phyloP scores from a whole-genome alignment of 2,888 invertebrate species.

The Laspeyria flexula region DNA sequence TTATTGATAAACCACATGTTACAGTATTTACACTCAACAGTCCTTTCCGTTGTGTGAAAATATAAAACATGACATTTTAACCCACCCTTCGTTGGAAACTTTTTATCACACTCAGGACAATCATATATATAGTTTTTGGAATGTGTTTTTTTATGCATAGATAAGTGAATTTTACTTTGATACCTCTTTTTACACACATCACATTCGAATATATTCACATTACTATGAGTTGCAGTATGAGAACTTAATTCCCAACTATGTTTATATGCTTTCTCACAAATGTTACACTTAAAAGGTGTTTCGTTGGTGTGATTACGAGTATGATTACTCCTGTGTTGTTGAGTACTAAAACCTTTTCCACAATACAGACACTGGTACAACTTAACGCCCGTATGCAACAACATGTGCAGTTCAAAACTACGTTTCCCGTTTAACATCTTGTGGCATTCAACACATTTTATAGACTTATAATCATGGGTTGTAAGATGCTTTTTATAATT shows the following conservation, averaged over 20 bases:
- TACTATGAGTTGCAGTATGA: slow-evolving; percentile 33
- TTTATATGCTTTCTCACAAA: slow-evolving; percentile 28
- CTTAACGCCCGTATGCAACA: slow-evolving; percentile 47
- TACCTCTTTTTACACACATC: slow-evolving; percentile 42
- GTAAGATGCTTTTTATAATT: slow-evolving; percentile 9
- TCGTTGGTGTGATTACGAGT: slow-evolving; percentile 42
- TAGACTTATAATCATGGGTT: slow-evolving; percentile 2
- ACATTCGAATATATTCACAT: slow-evolving; percentile 31
- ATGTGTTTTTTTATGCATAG: slow-evolving; percentile 36
- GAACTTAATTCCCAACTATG: slow-evolving; percentile 13
- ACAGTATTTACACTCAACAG: slow-evolving; percentile 17
- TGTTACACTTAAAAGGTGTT: slow-evolving; percentile 34
- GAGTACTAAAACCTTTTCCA: slow-evolving; percentile 40
- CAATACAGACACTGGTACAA: slow-evolving; percentile 51
- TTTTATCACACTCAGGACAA: slow-evolving; percentile 31
- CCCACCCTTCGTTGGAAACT: background rate
- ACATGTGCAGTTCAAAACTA: slow-evolving; percentile 36
- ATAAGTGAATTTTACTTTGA: slow-evolving; percentile 10
- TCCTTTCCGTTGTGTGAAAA: slow-evolving; percentile 22
- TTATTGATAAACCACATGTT: slow-evolving; percentile 18
- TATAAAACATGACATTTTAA: slow-evolving; percentile 16
- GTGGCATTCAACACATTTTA: slow-evolving; percentile 28
- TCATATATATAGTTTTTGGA: slow-evolving; percentile 22
- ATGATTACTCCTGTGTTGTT: slow-evolving; percentile 17
- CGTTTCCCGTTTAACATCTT: background rate